A percentile compares a stretch with the other conserved stretches of the same genome.
phyloP scores from a whole-genome alignment of 1,140 invertebrate genomes.

The Heterodera schachtii region DNA sequence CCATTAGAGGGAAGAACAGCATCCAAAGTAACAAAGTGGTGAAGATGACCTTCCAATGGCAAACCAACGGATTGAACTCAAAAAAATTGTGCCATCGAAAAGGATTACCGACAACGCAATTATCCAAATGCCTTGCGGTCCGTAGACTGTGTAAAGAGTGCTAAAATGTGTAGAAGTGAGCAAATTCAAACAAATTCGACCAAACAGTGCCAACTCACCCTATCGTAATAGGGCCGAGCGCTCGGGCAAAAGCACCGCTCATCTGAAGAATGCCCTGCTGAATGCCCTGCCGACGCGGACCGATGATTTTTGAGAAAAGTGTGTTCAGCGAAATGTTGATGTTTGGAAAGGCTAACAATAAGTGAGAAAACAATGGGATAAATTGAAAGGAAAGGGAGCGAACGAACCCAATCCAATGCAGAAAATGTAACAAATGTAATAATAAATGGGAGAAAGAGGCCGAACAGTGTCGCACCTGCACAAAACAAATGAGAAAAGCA shows the following conservation, averaged over 20 bases:
- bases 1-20: conserved; percentile 38
- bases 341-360: conserved; percentile 38
- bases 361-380: background rate
- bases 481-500: background rate
- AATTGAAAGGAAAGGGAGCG: background rate
- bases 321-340: conserved; percentile 50
- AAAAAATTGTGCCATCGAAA: background rate
- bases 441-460: conserved; percentile 27
- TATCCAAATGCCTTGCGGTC: conserved; percentile 34
- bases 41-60: conserved; percentile 5
- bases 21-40: conserved; percentile 39
- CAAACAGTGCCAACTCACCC: conserved; percentile 21
- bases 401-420: conserved; percentile 36
- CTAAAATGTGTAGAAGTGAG: conserved; percentile 42
- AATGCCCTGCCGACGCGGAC: conserved; percentile 44
- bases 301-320: conserved; percentile 55
- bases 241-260: conserved; percentile 37
- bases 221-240: conserved; percentile 51
- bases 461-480: conserved; percentile 15
- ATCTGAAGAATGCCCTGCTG: conserved; percentile 55
- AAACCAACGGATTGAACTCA: background rate
- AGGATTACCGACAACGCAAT: conserved; percentile 34
- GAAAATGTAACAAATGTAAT: conserved; percentile 40
- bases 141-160: conserved; percentile 37
- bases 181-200: background rate